Conservation (phyloP, 2,888 invertebrate species). For the Lasius platythorax region DNA sequence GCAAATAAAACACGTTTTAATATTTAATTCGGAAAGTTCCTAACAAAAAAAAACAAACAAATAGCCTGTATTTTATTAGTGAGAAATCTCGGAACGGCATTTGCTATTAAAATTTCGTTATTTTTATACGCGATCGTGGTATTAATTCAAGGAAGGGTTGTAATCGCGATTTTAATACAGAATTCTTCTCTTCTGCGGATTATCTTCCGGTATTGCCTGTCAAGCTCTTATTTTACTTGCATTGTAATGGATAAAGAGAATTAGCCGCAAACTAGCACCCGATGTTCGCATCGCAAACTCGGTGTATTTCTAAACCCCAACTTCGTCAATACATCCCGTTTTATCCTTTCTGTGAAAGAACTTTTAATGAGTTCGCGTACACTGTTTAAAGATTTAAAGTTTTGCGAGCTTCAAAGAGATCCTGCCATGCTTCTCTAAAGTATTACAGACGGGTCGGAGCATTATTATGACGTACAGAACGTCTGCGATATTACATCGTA, state of each 20-base stretch:
- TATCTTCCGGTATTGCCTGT: conserved; percentile 32
- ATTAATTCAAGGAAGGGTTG: neutral
- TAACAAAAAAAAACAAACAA: neutral
- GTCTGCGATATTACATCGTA: conserved; percentile 70
- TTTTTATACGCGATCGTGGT: neutral
- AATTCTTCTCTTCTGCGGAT: neutral
- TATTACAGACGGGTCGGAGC: conserved; percentile 41
- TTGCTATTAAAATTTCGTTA: conserved; percentile 23
- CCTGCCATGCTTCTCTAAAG: conserved; percentile 48
- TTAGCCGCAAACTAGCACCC: conserved; percentile 49
- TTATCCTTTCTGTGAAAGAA: conserved; percentile 59
- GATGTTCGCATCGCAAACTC: conserved; percentile 50
- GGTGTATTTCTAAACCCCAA: conserved; percentile 50
- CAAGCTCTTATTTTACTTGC: conserved; percentile 44
- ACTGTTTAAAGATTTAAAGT: conserved; percentile 65
- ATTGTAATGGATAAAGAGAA: conserved; percentile 48
- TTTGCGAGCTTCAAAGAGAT: conserved; percentile 53
- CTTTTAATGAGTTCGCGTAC: conserved; percentile 69
- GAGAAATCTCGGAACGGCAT: neutral
- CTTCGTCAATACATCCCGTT: conserved; percentile 61
- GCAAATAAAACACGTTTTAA: conserved; percentile 27
- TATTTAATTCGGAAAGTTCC: conserved; percentile 30
- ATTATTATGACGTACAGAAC: conserved; percentile 55
- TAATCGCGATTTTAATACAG: neutral
- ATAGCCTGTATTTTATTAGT: neutral